These are phyloP conservation scores for Plutomurus gul DNA, from an alignment of 1,140 invertebrate genomes.

Conservation along the genomic window DNA sequence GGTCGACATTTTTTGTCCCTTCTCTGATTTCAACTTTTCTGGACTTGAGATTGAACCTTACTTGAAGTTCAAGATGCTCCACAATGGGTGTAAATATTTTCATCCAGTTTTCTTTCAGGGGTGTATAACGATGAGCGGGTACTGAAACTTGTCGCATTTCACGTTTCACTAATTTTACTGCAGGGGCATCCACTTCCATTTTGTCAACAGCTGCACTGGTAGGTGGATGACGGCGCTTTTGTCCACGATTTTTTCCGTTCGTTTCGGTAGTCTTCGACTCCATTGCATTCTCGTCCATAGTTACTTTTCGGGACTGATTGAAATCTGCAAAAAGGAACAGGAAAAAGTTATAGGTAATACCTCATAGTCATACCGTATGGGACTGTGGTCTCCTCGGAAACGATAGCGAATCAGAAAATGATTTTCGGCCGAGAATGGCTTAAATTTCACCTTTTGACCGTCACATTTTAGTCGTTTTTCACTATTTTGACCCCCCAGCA, in stretches of 20 bases:
- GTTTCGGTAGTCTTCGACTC: constrained; percentile 22
- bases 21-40: constrained; percentile 85
- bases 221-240: no score
- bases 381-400: no score
- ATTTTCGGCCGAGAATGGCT: no score
- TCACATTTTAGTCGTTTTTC: no score
- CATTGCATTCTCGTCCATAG: neutral
- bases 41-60: constrained; percentile 91
- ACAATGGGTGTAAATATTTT: constrained; percentile 96
- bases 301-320: no score
- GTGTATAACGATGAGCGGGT: constrained; percentile 80
- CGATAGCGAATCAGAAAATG: no score
- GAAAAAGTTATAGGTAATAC: no score
- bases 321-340: no score
- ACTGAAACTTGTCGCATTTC: constrained; percentile 68
- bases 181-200: constrained; percentile 38
- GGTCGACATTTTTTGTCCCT: constrained; percentile 79
- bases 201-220: neutral
- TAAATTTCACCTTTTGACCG: no score
- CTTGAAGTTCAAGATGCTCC: constrained; percentile 90
- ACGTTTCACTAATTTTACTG: neutral
- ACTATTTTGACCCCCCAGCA: no score
- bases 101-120: constrained; percentile 94
- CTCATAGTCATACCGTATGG: no score
- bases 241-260: neutral